phyloP scores from a whole-genome alignment of 2,113 vertebrate genomes.

The Epinephelus lanceolatus region DNA sequence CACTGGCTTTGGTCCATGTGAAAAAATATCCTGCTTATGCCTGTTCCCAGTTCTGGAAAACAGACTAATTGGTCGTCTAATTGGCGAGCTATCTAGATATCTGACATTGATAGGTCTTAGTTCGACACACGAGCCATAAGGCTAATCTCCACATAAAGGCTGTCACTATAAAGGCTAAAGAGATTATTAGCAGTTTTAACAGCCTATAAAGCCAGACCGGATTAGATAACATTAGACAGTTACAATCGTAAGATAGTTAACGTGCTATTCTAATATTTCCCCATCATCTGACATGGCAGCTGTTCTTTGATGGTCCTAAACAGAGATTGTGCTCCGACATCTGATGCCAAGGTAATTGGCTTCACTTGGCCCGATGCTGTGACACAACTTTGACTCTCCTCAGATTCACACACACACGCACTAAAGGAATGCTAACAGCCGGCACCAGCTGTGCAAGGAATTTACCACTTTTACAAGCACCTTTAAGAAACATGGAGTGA shows the following conservation, averaged over 20 bases:
- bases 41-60: constrained; percentile 13
- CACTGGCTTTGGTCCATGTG: constrained; percentile 25
- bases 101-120: constrained; percentile 28
- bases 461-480: constrained; percentile 82
- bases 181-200: constrained; percentile 63
- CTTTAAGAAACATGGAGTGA: constrained; percentile 50
- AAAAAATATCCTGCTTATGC: constrained; percentile 19
- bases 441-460: constrained; percentile 84
- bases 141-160: constrained; percentile 48
- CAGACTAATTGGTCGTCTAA: constrained; percentile 51
- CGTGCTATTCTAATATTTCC: constrained; percentile 65
- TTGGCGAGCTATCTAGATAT: constrained; percentile 31
- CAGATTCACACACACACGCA: constrained; percentile 29
- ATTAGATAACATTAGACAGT: constrained; percentile 51
- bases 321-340: constrained; percentile 56
- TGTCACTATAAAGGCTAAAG: constrained; percentile 53
- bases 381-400: constrained; percentile 53
- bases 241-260: constrained; percentile 42
- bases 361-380: constrained; percentile 49
- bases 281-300: constrained; percentile 64
- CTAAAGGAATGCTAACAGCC: constrained; percentile 81
- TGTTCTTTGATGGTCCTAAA: constrained; percentile 67
- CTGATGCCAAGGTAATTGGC: constrained; percentile 68
- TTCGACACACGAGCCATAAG: constrained; percentile 39
- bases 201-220: constrained; percentile 32